phyloP scores from a whole-genome alignment of 2,888 invertebrate genomes.

The Synergus japonicus region DNA sequence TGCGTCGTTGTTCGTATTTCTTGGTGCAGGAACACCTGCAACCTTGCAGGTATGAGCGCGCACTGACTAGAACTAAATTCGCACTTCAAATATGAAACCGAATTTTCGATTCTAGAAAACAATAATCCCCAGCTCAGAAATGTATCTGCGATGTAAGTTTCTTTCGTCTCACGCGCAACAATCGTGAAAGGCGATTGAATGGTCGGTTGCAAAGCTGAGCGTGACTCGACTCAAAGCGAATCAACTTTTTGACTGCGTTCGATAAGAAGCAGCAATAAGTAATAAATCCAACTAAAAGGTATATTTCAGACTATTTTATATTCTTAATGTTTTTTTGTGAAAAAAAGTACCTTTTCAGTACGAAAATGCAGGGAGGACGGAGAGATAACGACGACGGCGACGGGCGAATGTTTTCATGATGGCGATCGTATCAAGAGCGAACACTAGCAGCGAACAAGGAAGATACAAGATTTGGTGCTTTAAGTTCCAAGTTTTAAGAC shows the following conservation, averaged over 20 bases:
- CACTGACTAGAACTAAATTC: background rate
- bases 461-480: background rate
- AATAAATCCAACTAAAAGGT: background rate
- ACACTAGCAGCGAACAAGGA: background rate
- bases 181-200: slow-evolving; percentile 39
- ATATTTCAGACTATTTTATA: background rate
- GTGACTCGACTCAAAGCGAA: slow-evolving; percentile 2
- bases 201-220: slow-evolving; percentile 8
- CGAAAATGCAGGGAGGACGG: slow-evolving; percentile 45
- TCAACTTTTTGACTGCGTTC: background rate
- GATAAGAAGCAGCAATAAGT: background rate
- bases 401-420: slow-evolving; percentile 47
- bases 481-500: background rate
- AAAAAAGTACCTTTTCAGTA: background rate
- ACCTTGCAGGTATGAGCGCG: background rate
- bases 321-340: background rate
- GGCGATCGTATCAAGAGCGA: slow-evolving; percentile 44
- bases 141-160: slow-evolving; percentile 8
- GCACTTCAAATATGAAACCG: background rate
- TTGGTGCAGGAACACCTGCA: background rate
- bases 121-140: background rate
- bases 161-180: slow-evolving; percentile 26
- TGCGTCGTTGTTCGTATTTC: slow-evolving; percentile 37
- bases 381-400: slow-evolving; percentile 50
- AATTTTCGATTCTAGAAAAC: background rate